Base-by-base conservation (phyloP, 2,888 invertebrate species). In the Sminthurinus aureus region DNA sequence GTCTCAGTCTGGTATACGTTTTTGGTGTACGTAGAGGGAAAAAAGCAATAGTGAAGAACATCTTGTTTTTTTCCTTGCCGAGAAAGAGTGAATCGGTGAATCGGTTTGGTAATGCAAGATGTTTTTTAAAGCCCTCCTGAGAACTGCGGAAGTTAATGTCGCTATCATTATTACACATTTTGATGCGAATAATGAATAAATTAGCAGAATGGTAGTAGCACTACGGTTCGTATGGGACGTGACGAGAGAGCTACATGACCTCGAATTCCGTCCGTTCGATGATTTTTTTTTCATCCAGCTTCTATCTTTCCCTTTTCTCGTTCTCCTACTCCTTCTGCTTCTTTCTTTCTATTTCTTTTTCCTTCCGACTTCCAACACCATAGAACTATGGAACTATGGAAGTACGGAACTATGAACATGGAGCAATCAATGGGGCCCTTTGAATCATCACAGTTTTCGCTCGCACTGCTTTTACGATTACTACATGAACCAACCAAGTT, bases 141-240 rank as follows among this genome's bases (percentile, higher is more conserved):
- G 87, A 86, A 85, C 86, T 84, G 85, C 83, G 85, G 85, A 87
- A 88, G 84, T 88, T 88, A 88, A 88, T 88, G 88, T 87, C 87
- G 85, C 88, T 87, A 88, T 88, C 88, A 88, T 88, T 88, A 88
- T 88, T 88, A 88, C 88, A 88, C 88, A 88, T 88, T 88, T 88
- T 88, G 88, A 87, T 87, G 86, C 87, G 88, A 88, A 88, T 88
- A 88, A 88, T 88, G 88, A 88, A 88, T 88, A 88, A 88, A 88
- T 88, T 88, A 88, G 88, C 87, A 88, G 87, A 87, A 85, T 84
- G 83, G 86, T 85, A 71, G 69, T 67, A 80, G 79, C 80, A 76
- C 75, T 74, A 82, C 76, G 84, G 86, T 82, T 85, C 81, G 83
- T 78, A 82, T 83, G 83, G 87, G 85, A 88, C 88, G 88, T 88